A percentile compares a stretch with the other conserved stretches of the same genome.
Conservation (phyloP, 2,797 vertebrate species). For the Telmatherina bonti region DNA sequence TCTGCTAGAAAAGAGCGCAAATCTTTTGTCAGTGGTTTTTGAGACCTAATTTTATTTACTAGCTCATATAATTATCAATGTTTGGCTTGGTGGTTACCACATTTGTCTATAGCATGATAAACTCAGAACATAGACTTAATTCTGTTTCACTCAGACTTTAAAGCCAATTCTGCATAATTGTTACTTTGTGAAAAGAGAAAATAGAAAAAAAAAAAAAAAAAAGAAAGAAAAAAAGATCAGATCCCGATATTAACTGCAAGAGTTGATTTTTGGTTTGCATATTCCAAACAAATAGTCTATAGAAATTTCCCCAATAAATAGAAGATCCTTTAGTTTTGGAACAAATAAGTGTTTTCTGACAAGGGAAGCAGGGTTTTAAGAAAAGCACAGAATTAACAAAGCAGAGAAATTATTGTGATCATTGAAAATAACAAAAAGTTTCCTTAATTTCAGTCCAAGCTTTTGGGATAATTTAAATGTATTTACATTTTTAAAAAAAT, state of each 20-base stretch:
- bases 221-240: neutral
- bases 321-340: neutral
- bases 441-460: neutral
- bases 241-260: neutral
- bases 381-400: too few relatives aligned
- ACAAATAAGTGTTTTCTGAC: neutral
- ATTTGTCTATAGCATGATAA: neutral
- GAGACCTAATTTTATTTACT: neutral
- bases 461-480: neutral
- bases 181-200: too few relatives aligned
- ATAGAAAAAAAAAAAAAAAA: too few relatives aligned
- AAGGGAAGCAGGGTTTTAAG: neutral
- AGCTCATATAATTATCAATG: neutral
- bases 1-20: neutral
- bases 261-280: neutral
- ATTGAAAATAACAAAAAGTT: neutral
- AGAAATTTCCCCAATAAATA: neutral
- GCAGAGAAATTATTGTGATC: neutral
- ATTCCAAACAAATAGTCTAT: neutral
- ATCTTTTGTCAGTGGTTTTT: neutral
- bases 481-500: neutral
- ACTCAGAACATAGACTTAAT: neutral
- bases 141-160: neutral
- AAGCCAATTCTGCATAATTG: neutral
- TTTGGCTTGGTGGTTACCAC: neutral